Conservation (phyloP, 1,140 invertebrate genomes). For the Drosophila cardini region DNA sequence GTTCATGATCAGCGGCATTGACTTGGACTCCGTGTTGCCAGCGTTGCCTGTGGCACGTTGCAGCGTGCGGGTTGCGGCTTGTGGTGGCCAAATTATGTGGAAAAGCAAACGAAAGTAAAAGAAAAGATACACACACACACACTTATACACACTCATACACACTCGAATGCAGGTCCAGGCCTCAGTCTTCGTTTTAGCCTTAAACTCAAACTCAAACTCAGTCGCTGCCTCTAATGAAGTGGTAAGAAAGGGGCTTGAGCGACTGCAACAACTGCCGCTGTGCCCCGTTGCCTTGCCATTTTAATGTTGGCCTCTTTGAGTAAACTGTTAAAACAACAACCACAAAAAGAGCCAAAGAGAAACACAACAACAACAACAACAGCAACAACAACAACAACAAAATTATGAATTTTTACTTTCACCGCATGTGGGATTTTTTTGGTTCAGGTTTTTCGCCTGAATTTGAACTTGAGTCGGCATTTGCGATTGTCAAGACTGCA, state of each 20-base stretch:
- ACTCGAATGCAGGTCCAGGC: slow-evolving; percentile 12
- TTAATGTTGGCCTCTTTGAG: slow-evolving; percentile 72
- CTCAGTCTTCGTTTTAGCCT: not conserved
- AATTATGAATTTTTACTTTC: slow-evolving; percentile 85
- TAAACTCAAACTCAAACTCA: slow-evolving; percentile 7
- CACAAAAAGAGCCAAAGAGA: not conserved
- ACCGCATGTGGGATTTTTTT: slow-evolving; percentile 75
- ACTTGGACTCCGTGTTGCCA: slow-evolving; percentile 25
- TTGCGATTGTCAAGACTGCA: slow-evolving; percentile 74
- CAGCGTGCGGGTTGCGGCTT: slow-evolving; percentile 11
- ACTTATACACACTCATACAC: not conserved
- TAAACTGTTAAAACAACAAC: slow-evolving; percentile 59
- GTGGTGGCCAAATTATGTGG: slow-evolving; percentile 75
- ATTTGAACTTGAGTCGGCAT: slow-evolving; percentile 66
- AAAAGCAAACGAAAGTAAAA: slow-evolving; percentile 78
- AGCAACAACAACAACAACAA: slow-evolving; percentile 23
- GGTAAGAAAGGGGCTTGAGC: slow-evolving; percentile 56
- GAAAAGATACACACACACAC: slow-evolving; percentile 37
- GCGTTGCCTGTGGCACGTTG: slow-evolving; percentile 23
- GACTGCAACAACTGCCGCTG: slow-evolving; percentile 33
- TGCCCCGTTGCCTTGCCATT: slow-evolving; percentile 69
- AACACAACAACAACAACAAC: slow-evolving; percentile 9
- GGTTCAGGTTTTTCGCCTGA: slow-evolving; percentile 65
- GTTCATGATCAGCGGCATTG: slow-evolving; percentile 74
- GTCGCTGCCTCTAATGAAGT: slow-evolving; percentile 67